These are phyloP conservation scores for Smutsia temminckii DNA, from an alignment of 2,797 vertebrate species.

Conservation along the genomic window DNA sequence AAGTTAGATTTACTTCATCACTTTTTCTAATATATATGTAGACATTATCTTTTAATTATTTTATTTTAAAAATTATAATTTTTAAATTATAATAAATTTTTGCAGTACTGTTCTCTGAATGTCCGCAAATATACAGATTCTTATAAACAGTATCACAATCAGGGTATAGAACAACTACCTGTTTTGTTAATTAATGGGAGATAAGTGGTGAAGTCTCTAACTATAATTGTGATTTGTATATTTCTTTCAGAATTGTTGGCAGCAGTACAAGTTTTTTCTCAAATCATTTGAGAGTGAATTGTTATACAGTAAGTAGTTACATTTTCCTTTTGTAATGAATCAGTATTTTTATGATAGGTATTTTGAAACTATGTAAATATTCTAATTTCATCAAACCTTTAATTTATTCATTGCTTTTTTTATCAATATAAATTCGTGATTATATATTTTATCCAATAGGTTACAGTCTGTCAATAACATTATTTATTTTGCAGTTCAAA, in stretches of 20 bases:
- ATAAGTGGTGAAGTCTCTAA: background rate
- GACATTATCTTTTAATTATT: background rate
- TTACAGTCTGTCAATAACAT: background rate
- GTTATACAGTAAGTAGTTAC: background rate
- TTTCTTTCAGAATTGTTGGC: conserved; percentile 2
- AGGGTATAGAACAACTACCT: background rate
- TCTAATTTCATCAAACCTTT: background rate
- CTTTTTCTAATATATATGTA: background rate
- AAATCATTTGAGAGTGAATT: background rate
- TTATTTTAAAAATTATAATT: background rate
- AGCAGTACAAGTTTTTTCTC: background rate
- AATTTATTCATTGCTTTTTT: background rate
- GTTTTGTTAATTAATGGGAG: background rate
- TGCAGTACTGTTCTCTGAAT: background rate
- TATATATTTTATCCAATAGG: background rate
- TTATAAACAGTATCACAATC: background rate
- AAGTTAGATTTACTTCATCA: background rate
- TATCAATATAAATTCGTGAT: background rate
- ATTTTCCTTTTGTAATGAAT: background rate
- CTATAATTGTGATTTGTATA: background rate
- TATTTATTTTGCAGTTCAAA: conserved; percentile 3
- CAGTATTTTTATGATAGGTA: background rate
- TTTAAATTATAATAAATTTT: background rate
- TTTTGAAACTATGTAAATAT: background rate
- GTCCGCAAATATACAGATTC: background rate